A percentile compares a stretch with the other conserved stretches of the same genome.
Conservation (phyloP, 2,113 vertebrate species). For the Stegostoma tigrinum region DNA sequence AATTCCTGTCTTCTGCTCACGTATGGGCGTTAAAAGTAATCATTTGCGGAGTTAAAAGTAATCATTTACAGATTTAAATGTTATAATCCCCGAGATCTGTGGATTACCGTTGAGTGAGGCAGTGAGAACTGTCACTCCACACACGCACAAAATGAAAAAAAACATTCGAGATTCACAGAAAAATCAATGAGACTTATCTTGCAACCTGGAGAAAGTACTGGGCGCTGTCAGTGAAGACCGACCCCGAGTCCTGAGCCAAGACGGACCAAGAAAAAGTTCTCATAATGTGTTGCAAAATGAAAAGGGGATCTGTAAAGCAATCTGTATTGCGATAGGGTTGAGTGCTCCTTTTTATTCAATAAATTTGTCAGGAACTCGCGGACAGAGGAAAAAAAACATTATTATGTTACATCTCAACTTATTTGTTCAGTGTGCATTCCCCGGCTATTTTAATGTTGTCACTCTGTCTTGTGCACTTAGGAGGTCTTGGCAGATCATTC, state of each 20-base stretch:
- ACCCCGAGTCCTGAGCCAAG: not conserved
- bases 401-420: constrained; percentile 37
- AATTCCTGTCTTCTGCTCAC: not conserved
- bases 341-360: constrained; percentile 39
- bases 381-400: constrained; percentile 27
- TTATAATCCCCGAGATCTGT: not conserved
- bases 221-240: not conserved
- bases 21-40: not conserved
- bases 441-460: constrained; percentile 34
- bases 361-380: constrained; percentile 31
- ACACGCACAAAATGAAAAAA: not conserved
- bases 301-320: constrained; percentile 27
- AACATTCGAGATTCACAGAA: not conserved
- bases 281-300: not conserved
- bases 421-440: constrained; percentile 38
- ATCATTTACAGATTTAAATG: not conserved
- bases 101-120: not conserved
- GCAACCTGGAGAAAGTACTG: not conserved
- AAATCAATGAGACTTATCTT: not conserved
- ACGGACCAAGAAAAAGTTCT: not conserved
- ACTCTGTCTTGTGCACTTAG: constrained; percentile 38
- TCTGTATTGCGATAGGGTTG: constrained; percentile 38
- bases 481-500: constrained; percentile 41
- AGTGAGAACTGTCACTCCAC: not conserved
- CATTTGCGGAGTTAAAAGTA: not conserved